Conservation (phyloP, 2,797 vertebrate species). For the Hemibagrus guttatus region DNA sequence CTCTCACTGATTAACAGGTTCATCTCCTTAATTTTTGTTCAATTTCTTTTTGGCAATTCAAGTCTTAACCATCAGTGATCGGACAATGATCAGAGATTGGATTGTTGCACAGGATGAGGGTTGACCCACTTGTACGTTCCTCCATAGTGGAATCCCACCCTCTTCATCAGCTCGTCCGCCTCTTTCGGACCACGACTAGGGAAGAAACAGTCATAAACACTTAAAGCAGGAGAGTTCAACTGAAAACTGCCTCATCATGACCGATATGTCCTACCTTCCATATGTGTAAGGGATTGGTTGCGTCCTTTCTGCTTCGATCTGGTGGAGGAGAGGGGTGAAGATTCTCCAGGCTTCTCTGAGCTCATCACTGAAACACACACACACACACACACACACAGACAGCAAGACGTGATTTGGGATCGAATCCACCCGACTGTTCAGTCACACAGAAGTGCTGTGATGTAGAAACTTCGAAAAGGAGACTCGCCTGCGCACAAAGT, state of each 20-base stretch:
- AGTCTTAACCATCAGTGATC: not conserved
- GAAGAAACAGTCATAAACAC: not conserved
- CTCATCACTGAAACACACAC: constrained; percentile 76
- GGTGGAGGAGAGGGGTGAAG: constrained; percentile 89
- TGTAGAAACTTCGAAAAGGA: not conserved
- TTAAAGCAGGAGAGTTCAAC: not conserved
- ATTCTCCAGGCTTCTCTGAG: constrained; percentile 92
- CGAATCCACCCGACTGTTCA: not conserved
- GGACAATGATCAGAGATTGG: constrained; percentile 15
- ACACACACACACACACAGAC: constrained; percentile 19
- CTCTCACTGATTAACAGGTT: not conserved
- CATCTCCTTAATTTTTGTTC: not conserved
- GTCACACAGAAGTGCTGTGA: not conserved
- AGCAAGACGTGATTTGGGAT: not conserved
- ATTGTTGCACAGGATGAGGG: constrained; percentile 63
- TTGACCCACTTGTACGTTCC: constrained; percentile 94
- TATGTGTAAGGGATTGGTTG: constrained; percentile 82
- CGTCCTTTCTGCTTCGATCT: constrained; percentile 79
- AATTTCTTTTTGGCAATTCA: not conserved
- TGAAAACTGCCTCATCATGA: not conserved
- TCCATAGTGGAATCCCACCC: constrained; percentile 86
- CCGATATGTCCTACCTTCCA: constrained; percentile 78
- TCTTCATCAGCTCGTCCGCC: constrained; percentile 85
- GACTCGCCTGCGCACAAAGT: constrained; percentile 89
- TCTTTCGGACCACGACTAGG: constrained; percentile 84